Conservation (phyloP, 2,888 invertebrate species). For the Morinoia aosen region DNA sequence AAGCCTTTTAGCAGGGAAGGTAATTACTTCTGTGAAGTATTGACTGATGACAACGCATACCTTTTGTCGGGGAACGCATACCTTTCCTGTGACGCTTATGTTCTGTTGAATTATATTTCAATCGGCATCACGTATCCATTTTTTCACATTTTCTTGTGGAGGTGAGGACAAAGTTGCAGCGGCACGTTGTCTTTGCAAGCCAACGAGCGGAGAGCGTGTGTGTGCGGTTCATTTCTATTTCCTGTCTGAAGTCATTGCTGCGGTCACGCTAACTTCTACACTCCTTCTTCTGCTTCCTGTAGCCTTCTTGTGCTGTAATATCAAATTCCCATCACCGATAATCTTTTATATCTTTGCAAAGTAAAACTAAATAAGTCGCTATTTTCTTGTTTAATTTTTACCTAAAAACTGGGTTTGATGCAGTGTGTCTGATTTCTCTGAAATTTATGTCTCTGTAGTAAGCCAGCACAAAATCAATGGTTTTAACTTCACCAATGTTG, state of each 20-base stretch:
- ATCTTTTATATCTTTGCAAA: neutral
- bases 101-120: neutral
- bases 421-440: neutral
- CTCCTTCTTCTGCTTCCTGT: neutral
- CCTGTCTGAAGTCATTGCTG: constrained; percentile 33
- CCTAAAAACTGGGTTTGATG: neutral
- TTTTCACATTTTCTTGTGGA: neutral
- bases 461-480: too few relatives aligned
- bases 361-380: neutral
- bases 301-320: neutral
- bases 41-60: too few relatives aligned
- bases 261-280: neutral
- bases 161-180: neutral
- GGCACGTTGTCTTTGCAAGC: neutral
- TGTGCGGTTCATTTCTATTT: constrained; percentile 25
- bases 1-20: too few relatives aligned
- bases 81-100: neutral
- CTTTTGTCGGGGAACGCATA: neutral
- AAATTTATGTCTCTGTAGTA: too few relatives aligned
- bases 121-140: neutral
- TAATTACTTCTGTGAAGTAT: too few relatives aligned
- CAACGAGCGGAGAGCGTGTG: neutral
- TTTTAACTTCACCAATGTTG: too few relatives aligned
- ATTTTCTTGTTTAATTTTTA: neutral
- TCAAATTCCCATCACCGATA: neutral